Evolutionary conservation across 2,113 vertebrate genomes (phyloP).

Genomic region (Odobenus rosmarus): DNA sequence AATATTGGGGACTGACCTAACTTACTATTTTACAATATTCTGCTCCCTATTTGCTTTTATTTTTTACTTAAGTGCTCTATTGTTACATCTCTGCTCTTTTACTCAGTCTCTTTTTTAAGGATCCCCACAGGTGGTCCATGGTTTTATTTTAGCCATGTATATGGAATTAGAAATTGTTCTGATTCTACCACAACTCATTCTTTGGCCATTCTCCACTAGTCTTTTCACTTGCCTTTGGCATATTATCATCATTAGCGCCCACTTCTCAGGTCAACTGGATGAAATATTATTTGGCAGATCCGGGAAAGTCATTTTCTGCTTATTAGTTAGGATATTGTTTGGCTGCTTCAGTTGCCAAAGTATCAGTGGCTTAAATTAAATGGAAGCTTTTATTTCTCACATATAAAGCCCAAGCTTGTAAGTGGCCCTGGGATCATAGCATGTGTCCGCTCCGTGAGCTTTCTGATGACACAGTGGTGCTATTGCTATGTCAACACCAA

Average conservation of each 20-base stretch:
- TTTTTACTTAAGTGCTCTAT: not conserved
- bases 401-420: not conserved
- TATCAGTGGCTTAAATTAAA: not conserved
- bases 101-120: not conserved
- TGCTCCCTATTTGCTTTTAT: not conserved
- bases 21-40: not conserved
- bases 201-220: not conserved
- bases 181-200: not conserved
- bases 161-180: not conserved
- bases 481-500: not conserved
- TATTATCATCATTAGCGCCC: not conserved
- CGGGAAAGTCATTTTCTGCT: slow-evolving; percentile 11
- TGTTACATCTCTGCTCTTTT: not conserved
- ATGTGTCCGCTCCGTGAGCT: not conserved
- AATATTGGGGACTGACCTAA: not conserved
- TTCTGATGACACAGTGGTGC: not conserved
- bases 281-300: not conserved
- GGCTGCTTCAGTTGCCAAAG: not conserved
- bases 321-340: not conserved
- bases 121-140: not conserved
- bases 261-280: not conserved
- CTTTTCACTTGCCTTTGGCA: not conserved
- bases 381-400: not conserved
- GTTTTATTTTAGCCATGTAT: not conserved
- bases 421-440: not conserved